Percentiles rank a stretch among this genome's conserved stretches.
These are phyloP conservation scores for Morpho achilles DNA, from an alignment of 2,888 invertebrate species.

Conservation along the genomic window DNA sequence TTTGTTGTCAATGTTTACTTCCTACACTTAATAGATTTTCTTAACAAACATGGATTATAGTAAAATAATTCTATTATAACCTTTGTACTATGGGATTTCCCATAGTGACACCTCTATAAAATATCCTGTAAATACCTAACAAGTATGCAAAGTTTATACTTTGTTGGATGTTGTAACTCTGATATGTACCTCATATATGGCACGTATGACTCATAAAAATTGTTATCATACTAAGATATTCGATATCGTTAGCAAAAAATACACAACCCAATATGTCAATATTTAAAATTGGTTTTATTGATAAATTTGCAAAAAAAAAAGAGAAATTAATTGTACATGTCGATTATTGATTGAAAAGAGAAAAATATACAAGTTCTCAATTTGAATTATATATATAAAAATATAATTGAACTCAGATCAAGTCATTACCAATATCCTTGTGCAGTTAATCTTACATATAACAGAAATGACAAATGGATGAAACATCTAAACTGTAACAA, in stretches of 20 bases:
- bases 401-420: constrained; percentile 78
- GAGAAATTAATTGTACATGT: constrained; percentile 75
- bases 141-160: no score
- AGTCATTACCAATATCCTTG: constrained; percentile 78
- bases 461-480: constrained; percentile 66
- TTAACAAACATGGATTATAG: no score
- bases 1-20: no score
- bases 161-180: no score
- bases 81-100: no score
- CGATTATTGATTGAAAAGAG: constrained; percentile 76
- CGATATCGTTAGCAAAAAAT: constrained; percentile 15
- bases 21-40: no score
- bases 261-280: constrained; percentile 36
- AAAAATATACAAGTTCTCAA: constrained; percentile 75
- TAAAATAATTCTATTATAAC: no score
- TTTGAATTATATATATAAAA: constrained; percentile 77
- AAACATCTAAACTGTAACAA: constrained; percentile 77
- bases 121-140: no score
- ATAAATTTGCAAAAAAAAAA: constrained; percentile 73
- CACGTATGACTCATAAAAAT: no score
- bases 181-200: no score
- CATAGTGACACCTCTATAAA: no score
- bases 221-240: no score
- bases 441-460: constrained; percentile 71
- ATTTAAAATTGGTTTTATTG: constrained; percentile 78